These are phyloP conservation scores for Zenarchopterus dispar DNA, from an alignment of 2,797 vertebrate species.

Conservation along the genomic window DNA sequence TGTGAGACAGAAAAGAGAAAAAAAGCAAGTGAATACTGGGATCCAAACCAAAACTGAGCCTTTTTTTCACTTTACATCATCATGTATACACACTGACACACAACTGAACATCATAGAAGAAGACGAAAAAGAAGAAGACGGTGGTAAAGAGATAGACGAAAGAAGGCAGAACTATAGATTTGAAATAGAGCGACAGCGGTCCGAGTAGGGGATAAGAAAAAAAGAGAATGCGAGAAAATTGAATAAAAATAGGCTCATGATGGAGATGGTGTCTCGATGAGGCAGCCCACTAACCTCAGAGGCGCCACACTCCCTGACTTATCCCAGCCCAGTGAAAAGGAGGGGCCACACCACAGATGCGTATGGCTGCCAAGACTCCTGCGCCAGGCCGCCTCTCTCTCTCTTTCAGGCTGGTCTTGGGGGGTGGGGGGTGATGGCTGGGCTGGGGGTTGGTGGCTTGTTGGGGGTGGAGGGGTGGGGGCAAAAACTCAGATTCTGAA, in stretches of 20 bases:
- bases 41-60: slow-evolving; percentile 71
- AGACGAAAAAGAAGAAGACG: slow-evolving; percentile 49
- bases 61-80: slow-evolving; percentile 57
- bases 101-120: slow-evolving; percentile 43
- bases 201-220: slow-evolving; percentile 33
- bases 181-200: slow-evolving; percentile 40
- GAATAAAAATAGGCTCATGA: slow-evolving; percentile 85
- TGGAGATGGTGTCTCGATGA: slow-evolving; percentile 83
- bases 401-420: slow-evolving; percentile 44
- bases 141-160: slow-evolving; percentile 58
- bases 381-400: slow-evolving; percentile 57
- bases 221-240: slow-evolving; percentile 62
- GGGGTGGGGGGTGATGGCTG: slow-evolving; percentile 31
- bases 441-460: slow-evolving; percentile 1
- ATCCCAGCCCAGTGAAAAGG: slow-evolving; percentile 75
- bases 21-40: slow-evolving; percentile 55
- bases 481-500: slow-evolving; percentile 48
- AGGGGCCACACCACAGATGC: slow-evolving; percentile 80
- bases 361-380: slow-evolving; percentile 73
- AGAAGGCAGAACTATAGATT: slow-evolving; percentile 34
- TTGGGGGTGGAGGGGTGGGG: slow-evolving; percentile 29
- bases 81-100: slow-evolving; percentile 64
- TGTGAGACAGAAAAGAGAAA: slow-evolving; percentile 45
- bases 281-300: slow-evolving; percentile 83
- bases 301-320: slow-evolving; percentile 84